A percentile compares a stretch with the other conserved stretches of the same genome.
Conservation (phyloP, 2,797 vertebrate genomes). For the Darevskia mixta region DNA sequence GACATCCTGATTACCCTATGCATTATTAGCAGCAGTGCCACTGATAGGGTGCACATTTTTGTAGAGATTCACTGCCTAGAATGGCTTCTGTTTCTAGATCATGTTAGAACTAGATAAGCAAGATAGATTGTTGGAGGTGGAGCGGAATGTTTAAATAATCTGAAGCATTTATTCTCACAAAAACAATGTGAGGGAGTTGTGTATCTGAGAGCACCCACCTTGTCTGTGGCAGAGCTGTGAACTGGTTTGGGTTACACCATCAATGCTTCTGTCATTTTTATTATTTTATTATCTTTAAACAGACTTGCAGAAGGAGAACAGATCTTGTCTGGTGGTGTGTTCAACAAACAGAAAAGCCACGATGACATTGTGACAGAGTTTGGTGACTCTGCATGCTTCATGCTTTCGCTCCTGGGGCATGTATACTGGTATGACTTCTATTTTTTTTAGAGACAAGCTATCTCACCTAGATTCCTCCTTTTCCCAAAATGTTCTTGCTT, state of each 20-base stretch:
- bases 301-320: slow-evolving; percentile 97
- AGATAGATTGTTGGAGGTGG: neutral
- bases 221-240: neutral
- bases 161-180: neutral
- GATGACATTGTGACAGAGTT: slow-evolving; percentile 98
- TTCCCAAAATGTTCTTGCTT: neutral
- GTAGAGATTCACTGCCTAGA: neutral
- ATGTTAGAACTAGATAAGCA: neutral
- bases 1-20: neutral
- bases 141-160: neutral
- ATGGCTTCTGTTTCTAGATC: neutral
- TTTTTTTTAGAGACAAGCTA: slow-evolving; percentile 28
- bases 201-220: neutral
- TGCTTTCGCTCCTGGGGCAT: slow-evolving; percentile 94
- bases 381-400: slow-evolving; percentile 97
- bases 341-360: slow-evolving; percentile 98
- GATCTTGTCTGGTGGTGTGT: slow-evolving; percentile 94
- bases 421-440: slow-evolving; percentile 90
- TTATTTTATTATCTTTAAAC: slow-evolving; percentile 60
- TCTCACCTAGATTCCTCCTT: neutral
- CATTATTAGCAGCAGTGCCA: neutral
- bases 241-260: neutral
- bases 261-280: slow-evolving; percentile 66
- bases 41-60: neutral
- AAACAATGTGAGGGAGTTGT: neutral